A percentile compares a stretch with the other conserved stretches of the same genome.
Conservation (phyloP, 2,888 invertebrate genomes). For the Epinotia bilunana region DNA sequence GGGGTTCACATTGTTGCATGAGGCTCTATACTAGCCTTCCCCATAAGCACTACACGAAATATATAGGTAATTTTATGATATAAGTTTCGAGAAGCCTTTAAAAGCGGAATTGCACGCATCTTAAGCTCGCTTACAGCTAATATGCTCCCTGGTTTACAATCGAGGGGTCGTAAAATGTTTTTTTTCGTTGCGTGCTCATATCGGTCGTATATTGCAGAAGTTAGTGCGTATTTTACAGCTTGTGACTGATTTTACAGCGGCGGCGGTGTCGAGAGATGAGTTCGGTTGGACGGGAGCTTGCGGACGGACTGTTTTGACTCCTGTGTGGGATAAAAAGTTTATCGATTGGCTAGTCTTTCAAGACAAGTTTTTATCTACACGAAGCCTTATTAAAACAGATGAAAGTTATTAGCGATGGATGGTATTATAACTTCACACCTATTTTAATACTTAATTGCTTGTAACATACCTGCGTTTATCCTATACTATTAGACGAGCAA, state of each 20-base stretch:
- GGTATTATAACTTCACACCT: neutral
- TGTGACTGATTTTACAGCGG: constrained; percentile 81
- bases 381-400: constrained; percentile 5
- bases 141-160: constrained; percentile 77
- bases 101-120: constrained; percentile 63
- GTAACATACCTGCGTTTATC: neutral
- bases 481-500: too few relatives aligned
- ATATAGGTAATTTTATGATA: constrained; percentile 43
- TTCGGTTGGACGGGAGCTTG: constrained; percentile 10
- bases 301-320: neutral
- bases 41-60: constrained; percentile 24
- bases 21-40: neutral
- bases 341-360: neutral
- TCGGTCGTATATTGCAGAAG: constrained; percentile 74
- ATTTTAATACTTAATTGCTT: neutral
- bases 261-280: constrained; percentile 53
- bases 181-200: constrained; percentile 64
- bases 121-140: constrained; percentile 57
- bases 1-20: constrained; percentile 32
- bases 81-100: constrained; percentile 65
- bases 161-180: constrained; percentile 68
- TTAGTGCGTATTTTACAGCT: constrained; percentile 77
- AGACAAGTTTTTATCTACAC: neutral
- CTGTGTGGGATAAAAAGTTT: constrained; percentile 3
- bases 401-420: neutral